These are phyloP conservation scores for Ispidina lecontei DNA, from an alignment of 2,797 vertebrate species.

Conservation along the genomic window DNA sequence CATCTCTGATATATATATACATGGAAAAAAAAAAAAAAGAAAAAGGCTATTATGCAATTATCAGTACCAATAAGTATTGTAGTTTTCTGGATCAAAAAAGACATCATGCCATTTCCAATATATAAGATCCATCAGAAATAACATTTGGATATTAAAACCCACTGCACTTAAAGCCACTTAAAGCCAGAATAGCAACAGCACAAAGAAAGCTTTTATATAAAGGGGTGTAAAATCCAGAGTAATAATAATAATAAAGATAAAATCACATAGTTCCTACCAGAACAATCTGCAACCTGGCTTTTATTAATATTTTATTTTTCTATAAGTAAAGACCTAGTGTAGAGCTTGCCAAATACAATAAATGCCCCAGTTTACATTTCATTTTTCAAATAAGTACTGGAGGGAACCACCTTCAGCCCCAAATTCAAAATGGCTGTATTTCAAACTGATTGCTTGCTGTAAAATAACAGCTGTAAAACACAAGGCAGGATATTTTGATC, in stretches of 20 bases:
- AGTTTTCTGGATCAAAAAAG: slow-evolving; percentile 6
- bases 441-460: not conserved
- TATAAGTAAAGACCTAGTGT: not conserved
- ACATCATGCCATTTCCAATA: not conserved
- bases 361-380: not conserved
- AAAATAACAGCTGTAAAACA: slow-evolving; percentile 5
- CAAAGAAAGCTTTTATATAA: slow-evolving; percentile 2
- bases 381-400: not conserved
- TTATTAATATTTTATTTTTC: not conserved
- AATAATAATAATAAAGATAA: not conserved
- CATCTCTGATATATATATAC: not conserved
- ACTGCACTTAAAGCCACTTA: not conserved
- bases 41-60: not conserved
- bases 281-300: not conserved
- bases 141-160: not conserved
- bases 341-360: not conserved
- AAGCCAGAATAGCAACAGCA: not conserved
- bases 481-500: not conserved
- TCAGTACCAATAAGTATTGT: not conserved
- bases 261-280: not conserved
- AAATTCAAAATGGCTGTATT: slow-evolving; percentile 11
- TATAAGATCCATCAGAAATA: not conserved
- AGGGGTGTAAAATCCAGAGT: not conserved
- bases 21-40: not conserved
- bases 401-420: not conserved